Evolutionary conservation across 1,140 invertebrate species (phyloP).

Genomic region (Teleopsis dalmanni): DNA sequence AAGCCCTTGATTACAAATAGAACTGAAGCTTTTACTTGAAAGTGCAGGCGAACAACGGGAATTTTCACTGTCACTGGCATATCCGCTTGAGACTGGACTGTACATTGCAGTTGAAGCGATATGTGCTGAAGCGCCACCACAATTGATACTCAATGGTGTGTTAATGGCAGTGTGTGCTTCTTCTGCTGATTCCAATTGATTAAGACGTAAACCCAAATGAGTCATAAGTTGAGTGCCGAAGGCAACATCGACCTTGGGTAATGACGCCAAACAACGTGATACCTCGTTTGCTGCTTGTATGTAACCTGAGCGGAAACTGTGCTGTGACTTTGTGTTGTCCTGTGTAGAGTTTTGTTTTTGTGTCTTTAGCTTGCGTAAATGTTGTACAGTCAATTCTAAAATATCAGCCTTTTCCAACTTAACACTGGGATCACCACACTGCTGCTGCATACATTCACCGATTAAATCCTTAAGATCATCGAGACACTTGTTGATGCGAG

Average conservation of each 20-base stretch:
- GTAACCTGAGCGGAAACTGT: slow-evolving; percentile 84
- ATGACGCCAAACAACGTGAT: slow-evolving; percentile 70
- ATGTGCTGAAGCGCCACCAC: slow-evolving; percentile 15
- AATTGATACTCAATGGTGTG: slow-evolving; percentile 29
- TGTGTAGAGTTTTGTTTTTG: slow-evolving; percentile 35
- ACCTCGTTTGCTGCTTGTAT: slow-evolving; percentile 89
- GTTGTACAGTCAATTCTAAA: slow-evolving; percentile 87
- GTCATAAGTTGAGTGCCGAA: slow-evolving; percentile 80
- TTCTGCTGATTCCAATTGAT: slow-evolving; percentile 47
- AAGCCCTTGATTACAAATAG: slow-evolving; percentile 23
- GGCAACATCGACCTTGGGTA: slow-evolving; percentile 74
- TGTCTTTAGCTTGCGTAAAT: slow-evolving; percentile 73
- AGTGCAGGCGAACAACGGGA: slow-evolving; percentile 3
- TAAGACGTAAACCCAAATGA: slow-evolving; percentile 73
- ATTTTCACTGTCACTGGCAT: slow-evolving; percentile 33
- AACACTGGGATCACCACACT: slow-evolving; percentile 72
- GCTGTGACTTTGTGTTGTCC: slow-evolving; percentile 48
- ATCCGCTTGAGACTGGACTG: slow-evolving; percentile 40
- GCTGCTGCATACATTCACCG: slow-evolving; percentile 73
- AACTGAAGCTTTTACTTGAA: background rate
- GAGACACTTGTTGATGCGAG: slow-evolving; percentile 88
- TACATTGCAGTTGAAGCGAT: slow-evolving; percentile 10
- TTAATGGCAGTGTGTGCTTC: slow-evolving; percentile 17
- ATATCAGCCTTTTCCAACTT: slow-evolving; percentile 97
- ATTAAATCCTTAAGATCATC: slow-evolving; percentile 90